Conservation (phyloP, 2,797 vertebrate genomes). For the Gallirallus australis region DNA sequence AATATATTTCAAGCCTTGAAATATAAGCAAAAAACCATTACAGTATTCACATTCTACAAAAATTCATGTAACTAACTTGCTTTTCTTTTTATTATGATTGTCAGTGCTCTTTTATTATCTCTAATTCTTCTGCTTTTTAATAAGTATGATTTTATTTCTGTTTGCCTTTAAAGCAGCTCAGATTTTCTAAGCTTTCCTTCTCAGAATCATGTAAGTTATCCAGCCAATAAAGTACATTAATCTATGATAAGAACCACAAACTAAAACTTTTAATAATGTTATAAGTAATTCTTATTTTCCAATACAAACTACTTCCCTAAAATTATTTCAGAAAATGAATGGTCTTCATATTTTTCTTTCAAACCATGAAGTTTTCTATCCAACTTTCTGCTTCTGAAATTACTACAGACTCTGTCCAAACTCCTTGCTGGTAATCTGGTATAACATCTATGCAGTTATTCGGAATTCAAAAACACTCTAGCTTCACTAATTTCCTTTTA, state of each 20-base stretch:
- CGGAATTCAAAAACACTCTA: not conserved
- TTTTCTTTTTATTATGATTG: conserved; percentile 30
- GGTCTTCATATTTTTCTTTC: not conserved
- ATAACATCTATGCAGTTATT: conserved; percentile 7
- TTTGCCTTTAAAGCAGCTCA: not conserved
- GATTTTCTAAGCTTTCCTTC: not conserved
- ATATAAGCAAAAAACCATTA: conserved; percentile 26
- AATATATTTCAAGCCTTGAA: not conserved
- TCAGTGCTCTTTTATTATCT: not conserved
- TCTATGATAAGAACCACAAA: not conserved
- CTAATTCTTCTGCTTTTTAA: not conserved
- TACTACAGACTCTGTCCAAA: conserved; percentile 23
- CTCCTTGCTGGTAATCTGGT: not conserved
- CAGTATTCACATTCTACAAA: conserved; percentile 34
- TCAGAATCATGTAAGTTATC: not conserved
- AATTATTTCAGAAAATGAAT: not conserved
- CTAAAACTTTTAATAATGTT: not conserved
- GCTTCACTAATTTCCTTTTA: conserved; percentile 28
- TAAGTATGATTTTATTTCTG: not conserved
- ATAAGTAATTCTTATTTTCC: not conserved
- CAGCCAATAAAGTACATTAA: not conserved
- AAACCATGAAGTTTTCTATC: conserved; percentile 33
- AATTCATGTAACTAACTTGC: conserved; percentile 10
- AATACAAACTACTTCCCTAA: not conserved
- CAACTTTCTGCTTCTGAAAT: conserved; percentile 29